A percentile compares a stretch with the other conserved stretches of the same genome.
Evolutionary conservation across 2,113 vertebrate species (phyloP).

Genomic region (Aix galericulata): DNA sequence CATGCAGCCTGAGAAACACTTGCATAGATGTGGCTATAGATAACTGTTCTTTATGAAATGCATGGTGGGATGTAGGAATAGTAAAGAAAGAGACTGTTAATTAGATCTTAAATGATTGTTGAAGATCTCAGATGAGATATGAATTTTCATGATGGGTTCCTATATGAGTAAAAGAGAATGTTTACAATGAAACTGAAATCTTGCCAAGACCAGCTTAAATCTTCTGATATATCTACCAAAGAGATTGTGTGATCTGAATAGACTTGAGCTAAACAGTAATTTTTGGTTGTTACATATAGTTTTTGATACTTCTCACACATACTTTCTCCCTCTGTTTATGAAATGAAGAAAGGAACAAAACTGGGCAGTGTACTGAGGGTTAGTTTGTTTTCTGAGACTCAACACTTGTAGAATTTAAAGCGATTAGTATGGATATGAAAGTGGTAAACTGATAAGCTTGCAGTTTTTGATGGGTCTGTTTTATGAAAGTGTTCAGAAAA

Average conservation of each 20-base stretch:
- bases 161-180: not conserved
- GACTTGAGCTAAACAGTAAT: not conserved
- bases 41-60: not conserved
- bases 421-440: not conserved
- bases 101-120: not conserved
- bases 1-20: not conserved
- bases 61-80: not conserved
- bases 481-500: not conserved
- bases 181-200: not conserved
- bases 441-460: rapidly evolving
- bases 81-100: not conserved
- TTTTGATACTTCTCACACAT: rapidly evolving
- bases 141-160: not conserved
- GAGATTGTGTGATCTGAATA: not conserved
- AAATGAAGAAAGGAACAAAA: not conserved
- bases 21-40: not conserved
- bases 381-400: not conserved
- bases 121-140: not conserved
- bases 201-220: not conserved
- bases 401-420: not conserved
- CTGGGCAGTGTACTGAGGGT: too few species aligned
- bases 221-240: not conserved
- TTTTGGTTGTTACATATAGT: not conserved
- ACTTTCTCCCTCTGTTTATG: not conserved
- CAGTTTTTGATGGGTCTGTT: not conserved